Evolutionary conservation across 2,113 vertebrate species (phyloP), one percentile per base, ranked within the genome.

Genomic region (Heliornis fulica): DNA sequence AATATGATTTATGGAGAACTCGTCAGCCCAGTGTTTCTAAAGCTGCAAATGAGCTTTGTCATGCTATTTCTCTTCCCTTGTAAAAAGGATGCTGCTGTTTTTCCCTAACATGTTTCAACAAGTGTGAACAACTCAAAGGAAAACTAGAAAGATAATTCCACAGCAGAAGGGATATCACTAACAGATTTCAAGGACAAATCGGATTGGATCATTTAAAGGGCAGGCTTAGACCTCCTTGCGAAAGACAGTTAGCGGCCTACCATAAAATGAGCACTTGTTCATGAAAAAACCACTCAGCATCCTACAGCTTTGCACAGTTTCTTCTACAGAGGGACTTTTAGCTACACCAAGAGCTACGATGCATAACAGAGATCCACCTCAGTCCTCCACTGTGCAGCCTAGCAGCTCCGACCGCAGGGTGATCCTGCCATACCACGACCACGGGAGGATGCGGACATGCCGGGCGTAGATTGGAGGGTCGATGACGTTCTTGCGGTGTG

Each of bases 401-500:
- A 99, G 98, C 83, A 99, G 97, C 98, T 99, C 99, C 6, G 98
- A 98, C 63, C 99, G 98, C 98, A 99, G 98, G 48, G 99, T 99
- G 98, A 99, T 99, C 91, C 99, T 98, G 83, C 99, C 99, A 0
- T 99, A 99, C 99, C 99, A 99, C 2, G 99, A 99, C 99, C 99
- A 99, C 1, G 99, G 99, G 19, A 99, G 98, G 97, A 99, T 99
- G 96, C 99, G 98, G 89, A 99, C 43, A 65, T 99, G 98, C 68
- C 98, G 98, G 34, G 99, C 98, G 3, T 98, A 98, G 98, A 99
- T 98, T 5, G 99, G 99, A 4, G 99, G 99, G 54, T 99, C 99
- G 21, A 99, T 99, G 97, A 99, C 99, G 0, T 99, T 99, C 98
- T 99, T 99, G 96, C 99, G 99, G 98, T 99, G 99, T 1, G 99